These are phyloP conservation scores for Phortica variegata DNA, from an alignment of 1,140 invertebrate species.

Conservation along the genomic window DNA sequence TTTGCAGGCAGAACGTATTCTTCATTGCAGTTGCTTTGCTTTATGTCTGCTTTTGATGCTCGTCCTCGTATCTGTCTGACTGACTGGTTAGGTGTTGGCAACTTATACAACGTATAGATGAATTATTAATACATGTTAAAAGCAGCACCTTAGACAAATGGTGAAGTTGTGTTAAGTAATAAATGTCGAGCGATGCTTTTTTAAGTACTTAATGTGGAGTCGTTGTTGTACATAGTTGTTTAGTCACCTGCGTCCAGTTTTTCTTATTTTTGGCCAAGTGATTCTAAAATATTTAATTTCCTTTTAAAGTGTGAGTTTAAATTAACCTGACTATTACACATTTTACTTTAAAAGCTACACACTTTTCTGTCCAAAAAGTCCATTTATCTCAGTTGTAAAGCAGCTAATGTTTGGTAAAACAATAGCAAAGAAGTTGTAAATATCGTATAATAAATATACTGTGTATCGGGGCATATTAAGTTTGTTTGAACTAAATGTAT, in stretches of 20 bases:
- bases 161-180: neutral
- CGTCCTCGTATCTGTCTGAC: neutral
- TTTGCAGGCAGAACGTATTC: neutral
- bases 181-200: conserved; percentile 28
- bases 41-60: neutral
- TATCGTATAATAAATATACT: too few relatives aligned
- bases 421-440: too few relatives aligned
- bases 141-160: conserved; percentile 5
- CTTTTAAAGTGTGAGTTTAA: conserved; percentile 3
- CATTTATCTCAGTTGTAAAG: too few relatives aligned
- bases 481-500: too few relatives aligned
- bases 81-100: conserved; percentile 23
- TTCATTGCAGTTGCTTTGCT: neutral
- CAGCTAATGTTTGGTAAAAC: too few relatives aligned
- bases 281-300: conserved; percentile 10
- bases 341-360: too few relatives aligned
- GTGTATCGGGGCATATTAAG: too few relatives aligned
- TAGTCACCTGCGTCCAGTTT: conserved; percentile 33
- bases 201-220: conserved; percentile 32
- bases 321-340: too few relatives aligned
- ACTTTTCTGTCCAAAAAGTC: too few relatives aligned
- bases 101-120: conserved; percentile 29
- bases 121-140: conserved; percentile 34
- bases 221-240: too few relatives aligned
- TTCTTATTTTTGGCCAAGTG: conserved; percentile 21